These are phyloP conservation scores for Uloborus diversus DNA, from an alignment of 1,140 invertebrate species.

Conservation along the genomic window DNA sequence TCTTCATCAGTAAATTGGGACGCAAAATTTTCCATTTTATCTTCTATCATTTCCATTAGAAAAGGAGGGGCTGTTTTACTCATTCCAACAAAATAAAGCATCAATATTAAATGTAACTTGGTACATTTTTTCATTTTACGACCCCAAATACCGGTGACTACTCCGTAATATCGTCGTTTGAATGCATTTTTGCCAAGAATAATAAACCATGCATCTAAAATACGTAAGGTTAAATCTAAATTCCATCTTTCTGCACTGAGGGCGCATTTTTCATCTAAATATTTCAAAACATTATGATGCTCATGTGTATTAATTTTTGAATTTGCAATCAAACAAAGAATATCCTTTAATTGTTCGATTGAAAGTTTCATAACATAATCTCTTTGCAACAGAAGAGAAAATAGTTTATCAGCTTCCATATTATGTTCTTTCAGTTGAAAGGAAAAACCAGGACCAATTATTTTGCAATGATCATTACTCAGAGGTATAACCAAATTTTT, in stretches of 20 bases:
- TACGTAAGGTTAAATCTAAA: slow-evolving; percentile 30
- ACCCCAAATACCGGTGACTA: slow-evolving; percentile 11
- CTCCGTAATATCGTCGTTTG: slow-evolving; percentile 14
- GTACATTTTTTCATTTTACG: slow-evolving; percentile 27
- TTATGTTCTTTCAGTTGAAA: not conserved
- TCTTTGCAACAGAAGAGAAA: not conserved
- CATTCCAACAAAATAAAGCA: slow-evolving; percentile 41
- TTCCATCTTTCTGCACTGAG: slow-evolving; percentile 32
- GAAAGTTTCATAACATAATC: slow-evolving; percentile 43
- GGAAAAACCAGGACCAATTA: not conserved
- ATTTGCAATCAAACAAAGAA: slow-evolving; percentile 20
- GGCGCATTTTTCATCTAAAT: slow-evolving; percentile 48
- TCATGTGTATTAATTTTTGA: slow-evolving; percentile 10
- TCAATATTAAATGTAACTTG: slow-evolving; percentile 28
- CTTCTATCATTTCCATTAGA: slow-evolving; percentile 21
- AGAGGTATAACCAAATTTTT: slow-evolving; percentile 25
- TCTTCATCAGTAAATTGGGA: slow-evolving; percentile 28
- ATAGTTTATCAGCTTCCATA: slow-evolving; percentile 6
- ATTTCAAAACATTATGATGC: not conserved
- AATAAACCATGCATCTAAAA: slow-evolving; percentile 48
- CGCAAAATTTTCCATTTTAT: slow-evolving; percentile 5
- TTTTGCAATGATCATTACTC: slow-evolving; percentile 1
- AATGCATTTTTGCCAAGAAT: slow-evolving; percentile 24
- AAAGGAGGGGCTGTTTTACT: slow-evolving; percentile 15
- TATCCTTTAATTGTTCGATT: slow-evolving; percentile 15